A percentile compares a stretch with the other conserved stretches of the same genome.
These are phyloP conservation scores for Pomatostomus ruficeps DNA, from an alignment of 2,113 vertebrate species.

Conservation along the genomic window DNA sequence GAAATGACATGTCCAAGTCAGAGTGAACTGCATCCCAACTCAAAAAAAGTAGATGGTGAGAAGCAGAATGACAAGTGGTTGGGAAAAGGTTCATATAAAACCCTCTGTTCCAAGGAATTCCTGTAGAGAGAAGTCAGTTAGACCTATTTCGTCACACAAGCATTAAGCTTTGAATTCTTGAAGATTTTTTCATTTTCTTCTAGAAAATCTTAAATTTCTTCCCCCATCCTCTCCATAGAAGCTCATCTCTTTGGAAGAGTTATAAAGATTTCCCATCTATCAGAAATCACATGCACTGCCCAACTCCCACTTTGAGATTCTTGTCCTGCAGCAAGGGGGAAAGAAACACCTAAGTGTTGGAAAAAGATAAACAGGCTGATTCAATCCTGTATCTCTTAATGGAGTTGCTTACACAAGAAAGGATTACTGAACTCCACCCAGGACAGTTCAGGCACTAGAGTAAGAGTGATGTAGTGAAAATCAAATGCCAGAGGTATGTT, in stretches of 20 bases:
- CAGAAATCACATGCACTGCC: background rate
- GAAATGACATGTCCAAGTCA: rapidly evolving
- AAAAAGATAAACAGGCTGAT: background rate
- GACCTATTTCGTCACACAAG: background rate
- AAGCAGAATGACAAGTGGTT: background rate
- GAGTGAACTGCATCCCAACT: background rate
- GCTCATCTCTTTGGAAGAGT: background rate
- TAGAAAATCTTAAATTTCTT: background rate
- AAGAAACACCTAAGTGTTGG: background rate
- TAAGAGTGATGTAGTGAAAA: background rate
- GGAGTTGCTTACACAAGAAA: background rate
- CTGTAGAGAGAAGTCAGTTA: background rate
- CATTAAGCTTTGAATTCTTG: background rate
- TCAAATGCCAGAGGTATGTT: background rate
- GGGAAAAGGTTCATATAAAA: background rate
- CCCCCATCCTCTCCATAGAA: background rate
- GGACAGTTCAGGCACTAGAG: background rate
- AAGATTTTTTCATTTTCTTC: background rate
- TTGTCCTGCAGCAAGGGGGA: background rate
- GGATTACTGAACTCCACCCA: background rate
- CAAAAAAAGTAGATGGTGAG: background rate
- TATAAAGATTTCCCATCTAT: background rate
- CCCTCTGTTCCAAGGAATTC: background rate
- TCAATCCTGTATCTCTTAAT: background rate
- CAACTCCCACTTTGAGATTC: background rate